These are phyloP conservation scores for Paramacrobiotus metropolitanus DNA, from an alignment of 1,140 invertebrate genomes.

Conservation along the genomic window DNA sequence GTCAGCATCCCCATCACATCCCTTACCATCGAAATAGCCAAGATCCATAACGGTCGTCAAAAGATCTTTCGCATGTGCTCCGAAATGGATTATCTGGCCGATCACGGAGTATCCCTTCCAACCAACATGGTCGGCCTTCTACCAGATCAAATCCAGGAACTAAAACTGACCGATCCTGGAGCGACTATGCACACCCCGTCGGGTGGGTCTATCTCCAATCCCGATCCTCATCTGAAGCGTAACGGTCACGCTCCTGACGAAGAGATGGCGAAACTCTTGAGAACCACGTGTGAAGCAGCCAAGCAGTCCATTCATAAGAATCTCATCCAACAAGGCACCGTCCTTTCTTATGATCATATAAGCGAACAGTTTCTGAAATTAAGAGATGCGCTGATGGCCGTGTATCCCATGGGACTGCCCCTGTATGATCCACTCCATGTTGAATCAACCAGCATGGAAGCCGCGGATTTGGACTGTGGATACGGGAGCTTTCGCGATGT, in stretches of 20 bases:
- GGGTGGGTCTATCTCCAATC: slow-evolving; percentile 38
- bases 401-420: slow-evolving; percentile 77
- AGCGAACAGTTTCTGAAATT: slow-evolving; percentile 46
- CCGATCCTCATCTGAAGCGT: slow-evolving; percentile 45
- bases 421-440: slow-evolving; percentile 63
- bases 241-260: slow-evolving; percentile 57
- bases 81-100: slow-evolving; percentile 63
- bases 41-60: slow-evolving; percentile 64
- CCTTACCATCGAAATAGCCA: slow-evolving; percentile 40
- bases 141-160: slow-evolving; percentile 64
- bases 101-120: slow-evolving; percentile 63
- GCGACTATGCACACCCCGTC: slow-evolving; percentile 58
- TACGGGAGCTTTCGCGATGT: slow-evolving; percentile 38
- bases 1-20: slow-evolving; percentile 38
- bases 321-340: slow-evolving; percentile 38
- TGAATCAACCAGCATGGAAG: slow-evolving; percentile 67
- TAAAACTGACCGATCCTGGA: slow-evolving; percentile 63
- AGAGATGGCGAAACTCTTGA: slow-evolving; percentile 52
- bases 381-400: slow-evolving; percentile 60
- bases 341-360: no score
- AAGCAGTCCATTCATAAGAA: slow-evolving; percentile 46
- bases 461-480: slow-evolving; percentile 49
- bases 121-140: slow-evolving; percentile 66
- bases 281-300: slow-evolving; percentile 48
- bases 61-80: slow-evolving; percentile 47